phyloP scores from a whole-genome alignment of 2,113 vertebrate species.

The Epinephelus cyanopodus region DNA sequence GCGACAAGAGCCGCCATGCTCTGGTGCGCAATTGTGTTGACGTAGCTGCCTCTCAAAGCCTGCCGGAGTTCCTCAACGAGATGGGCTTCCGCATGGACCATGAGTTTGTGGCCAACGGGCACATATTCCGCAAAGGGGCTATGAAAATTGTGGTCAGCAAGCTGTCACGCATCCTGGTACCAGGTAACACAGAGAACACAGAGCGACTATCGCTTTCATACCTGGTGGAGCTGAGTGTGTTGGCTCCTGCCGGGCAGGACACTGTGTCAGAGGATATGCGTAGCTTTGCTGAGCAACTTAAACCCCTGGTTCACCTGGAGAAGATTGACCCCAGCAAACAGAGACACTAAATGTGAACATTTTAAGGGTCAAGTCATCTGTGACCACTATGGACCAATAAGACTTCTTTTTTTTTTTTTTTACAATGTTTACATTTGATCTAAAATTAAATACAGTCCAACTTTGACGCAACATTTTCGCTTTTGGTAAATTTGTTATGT shows the following conservation, averaged over 20 bases:
- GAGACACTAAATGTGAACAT: conserved; percentile 84
- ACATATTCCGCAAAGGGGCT: conserved; percentile 94
- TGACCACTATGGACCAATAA: not conserved
- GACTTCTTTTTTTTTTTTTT: not conserved
- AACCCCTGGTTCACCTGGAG: conserved; percentile 95
- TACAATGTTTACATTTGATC: not conserved
- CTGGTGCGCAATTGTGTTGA: conserved; percentile 97
- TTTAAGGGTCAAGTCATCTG: not conserved
- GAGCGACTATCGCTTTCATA: conserved; percentile 95
- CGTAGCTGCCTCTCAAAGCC: conserved; percentile 93
- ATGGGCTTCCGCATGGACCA: conserved; percentile 99
- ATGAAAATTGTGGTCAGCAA: conserved; percentile 98
- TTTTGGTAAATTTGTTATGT: conserved; percentile 18
- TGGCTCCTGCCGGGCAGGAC: conserved; percentile 88
- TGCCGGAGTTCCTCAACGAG: conserved; percentile 94
- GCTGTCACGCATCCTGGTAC: conserved; percentile 93
- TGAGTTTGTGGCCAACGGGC: conserved; percentile 95
- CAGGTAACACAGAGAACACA: conserved; percentile 93
- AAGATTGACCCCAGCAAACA: conserved; percentile 95
- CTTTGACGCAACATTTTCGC: conserved; percentile 5
- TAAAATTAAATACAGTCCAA: conserved; percentile 40
- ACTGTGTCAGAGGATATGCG: conserved; percentile 94
- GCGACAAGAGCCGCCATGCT: conserved; percentile 94
- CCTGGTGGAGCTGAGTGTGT: conserved; percentile 89
- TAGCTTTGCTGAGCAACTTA: conserved; percentile 96